phyloP scores from a whole-genome alignment of 2,888 invertebrate genomes.

The Abscondita cerata region DNA sequence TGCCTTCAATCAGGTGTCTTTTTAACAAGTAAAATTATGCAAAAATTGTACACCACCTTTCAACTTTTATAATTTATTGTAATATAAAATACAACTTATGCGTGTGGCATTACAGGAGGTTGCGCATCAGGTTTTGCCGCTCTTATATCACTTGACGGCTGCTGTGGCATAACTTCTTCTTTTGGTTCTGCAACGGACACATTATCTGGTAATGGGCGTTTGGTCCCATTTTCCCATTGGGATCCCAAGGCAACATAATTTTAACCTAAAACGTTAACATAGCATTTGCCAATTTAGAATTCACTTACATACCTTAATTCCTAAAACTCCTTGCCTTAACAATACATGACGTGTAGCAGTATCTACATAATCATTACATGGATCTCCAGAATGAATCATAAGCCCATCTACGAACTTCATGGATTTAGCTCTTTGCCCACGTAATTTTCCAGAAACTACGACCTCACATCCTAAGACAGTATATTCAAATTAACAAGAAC shows the following conservation, averaged over 20 bases:
- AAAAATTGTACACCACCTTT: too few species aligned
- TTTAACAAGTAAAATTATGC: too few species aligned
- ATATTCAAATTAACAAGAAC: too few species aligned
- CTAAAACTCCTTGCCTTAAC: constrained; percentile 85
- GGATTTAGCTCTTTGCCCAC: constrained; percentile 99
- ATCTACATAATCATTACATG: constrained; percentile 98
- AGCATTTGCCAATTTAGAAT: not conserved
- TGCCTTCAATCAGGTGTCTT: too few species aligned
- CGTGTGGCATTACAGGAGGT: constrained; percentile 59
- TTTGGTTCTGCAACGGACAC: constrained; percentile 97
- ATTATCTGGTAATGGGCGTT: constrained; percentile 97
- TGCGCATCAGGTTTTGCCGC: constrained; percentile 67
- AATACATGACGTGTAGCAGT: constrained; percentile 98
- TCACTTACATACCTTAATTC: constrained; percentile 70
- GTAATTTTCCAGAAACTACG: constrained; percentile 97
- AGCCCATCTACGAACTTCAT: constrained; percentile 99
- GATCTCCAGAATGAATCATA: constrained; percentile 99
- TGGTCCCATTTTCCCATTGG: constrained; percentile 97
- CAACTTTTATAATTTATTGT: constrained; percentile 45
- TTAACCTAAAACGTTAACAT: constrained; percentile 72
- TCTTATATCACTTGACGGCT: constrained; percentile 80
- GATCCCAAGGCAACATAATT: constrained; percentile 99
- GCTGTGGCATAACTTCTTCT: constrained; percentile 81
- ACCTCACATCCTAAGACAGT: constrained; percentile 85
- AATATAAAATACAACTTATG: constrained; percentile 40